Evolutionary conservation across 2,888 invertebrate species (phyloP).

Genomic region (Electrophaes corylata): DNA sequence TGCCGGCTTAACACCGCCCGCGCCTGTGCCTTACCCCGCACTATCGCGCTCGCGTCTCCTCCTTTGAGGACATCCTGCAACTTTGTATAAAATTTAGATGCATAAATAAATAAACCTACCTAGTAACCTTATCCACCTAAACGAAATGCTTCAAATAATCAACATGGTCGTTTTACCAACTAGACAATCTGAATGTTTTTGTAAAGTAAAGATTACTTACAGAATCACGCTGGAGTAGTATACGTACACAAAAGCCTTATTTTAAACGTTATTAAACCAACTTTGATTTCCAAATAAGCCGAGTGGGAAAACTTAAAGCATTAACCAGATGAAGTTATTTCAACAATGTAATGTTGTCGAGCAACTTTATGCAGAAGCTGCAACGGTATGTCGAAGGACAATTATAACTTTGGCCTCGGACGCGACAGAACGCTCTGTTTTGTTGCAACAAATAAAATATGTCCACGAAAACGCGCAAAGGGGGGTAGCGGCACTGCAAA

Average conservation of each 20-base stretch:
- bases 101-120: slow-evolving; percentile 59
- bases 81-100: slow-evolving; percentile 59
- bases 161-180: slow-evolving; percentile 7
- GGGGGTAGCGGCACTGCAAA: slow-evolving; percentile 66
- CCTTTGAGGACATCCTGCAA: slow-evolving; percentile 71
- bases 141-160: slow-evolving; percentile 29
- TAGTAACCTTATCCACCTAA: slow-evolving; percentile 40
- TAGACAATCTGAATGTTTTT: neutral
- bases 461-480: slow-evolving; percentile 76
- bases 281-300: slow-evolving; percentile 41
- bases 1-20: slow-evolving; percentile 70
- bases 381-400: slow-evolving; percentile 81
- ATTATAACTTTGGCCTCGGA: slow-evolving; percentile 81
- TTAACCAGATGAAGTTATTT: slow-evolving; percentile 77
- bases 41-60: slow-evolving; percentile 65
- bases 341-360: slow-evolving; percentile 73
- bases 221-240: neutral
- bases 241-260: no score
- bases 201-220: neutral
- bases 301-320: slow-evolving; percentile 66
- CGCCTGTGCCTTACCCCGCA: slow-evolving; percentile 45
- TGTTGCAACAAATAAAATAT: slow-evolving; percentile 81
- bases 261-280: slow-evolving; percentile 34
- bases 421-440: slow-evolving; percentile 66
- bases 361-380: slow-evolving; percentile 79